phyloP scores from a whole-genome alignment of 2,113 vertebrate genomes.

The Vulpes vulpes region DNA sequence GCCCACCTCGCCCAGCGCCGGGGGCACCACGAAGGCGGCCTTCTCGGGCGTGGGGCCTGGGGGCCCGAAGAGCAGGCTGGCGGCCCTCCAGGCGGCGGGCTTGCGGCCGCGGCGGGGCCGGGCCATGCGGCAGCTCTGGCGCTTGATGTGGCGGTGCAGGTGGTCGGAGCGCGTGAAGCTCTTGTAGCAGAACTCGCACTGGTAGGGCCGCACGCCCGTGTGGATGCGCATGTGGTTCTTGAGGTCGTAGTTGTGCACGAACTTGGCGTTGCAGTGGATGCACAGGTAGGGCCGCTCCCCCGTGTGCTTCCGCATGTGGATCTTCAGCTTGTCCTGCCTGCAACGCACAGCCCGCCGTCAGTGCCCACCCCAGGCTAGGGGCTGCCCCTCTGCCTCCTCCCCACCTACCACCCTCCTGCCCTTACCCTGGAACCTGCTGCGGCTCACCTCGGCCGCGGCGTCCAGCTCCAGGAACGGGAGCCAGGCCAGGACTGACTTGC shows the following conservation, averaged over 20 bases:
- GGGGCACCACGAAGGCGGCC: slow-evolving; percentile 85
- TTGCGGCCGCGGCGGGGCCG: slow-evolving; percentile 91
- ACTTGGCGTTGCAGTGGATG: slow-evolving; percentile 98
- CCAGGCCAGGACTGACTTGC: background rate
- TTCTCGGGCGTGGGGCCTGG: slow-evolving; percentile 87
- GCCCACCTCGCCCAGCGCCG: slow-evolving; percentile 84
- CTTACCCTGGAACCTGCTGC: background rate
- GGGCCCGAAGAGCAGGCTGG: slow-evolving; percentile 91
- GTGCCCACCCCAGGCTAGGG: rapidly evolving
- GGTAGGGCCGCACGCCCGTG: slow-evolving; percentile 97
- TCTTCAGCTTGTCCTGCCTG: slow-evolving; percentile 99
- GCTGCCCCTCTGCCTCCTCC: background rate
- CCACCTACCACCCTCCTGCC: background rate
- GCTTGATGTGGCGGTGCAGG: slow-evolving; percentile 98
- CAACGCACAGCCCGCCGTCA: slow-evolving; percentile 29
- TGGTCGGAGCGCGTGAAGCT: slow-evolving; percentile 99
- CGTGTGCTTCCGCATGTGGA: slow-evolving; percentile 99
- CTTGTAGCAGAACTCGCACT: slow-evolving; percentile 99
- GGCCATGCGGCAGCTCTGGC: slow-evolving; percentile 61
- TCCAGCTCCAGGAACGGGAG: background rate
- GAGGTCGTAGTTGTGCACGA: slow-evolving; percentile 99
- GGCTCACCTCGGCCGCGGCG: background rate
- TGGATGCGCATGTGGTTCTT: slow-evolving; percentile 99
- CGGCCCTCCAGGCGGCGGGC: slow-evolving; percentile 92
- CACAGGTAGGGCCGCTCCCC: slow-evolving; percentile 98